Base-by-base conservation (phyloP, 2,888 invertebrate species). In the Phyto melanocephala region DNA sequence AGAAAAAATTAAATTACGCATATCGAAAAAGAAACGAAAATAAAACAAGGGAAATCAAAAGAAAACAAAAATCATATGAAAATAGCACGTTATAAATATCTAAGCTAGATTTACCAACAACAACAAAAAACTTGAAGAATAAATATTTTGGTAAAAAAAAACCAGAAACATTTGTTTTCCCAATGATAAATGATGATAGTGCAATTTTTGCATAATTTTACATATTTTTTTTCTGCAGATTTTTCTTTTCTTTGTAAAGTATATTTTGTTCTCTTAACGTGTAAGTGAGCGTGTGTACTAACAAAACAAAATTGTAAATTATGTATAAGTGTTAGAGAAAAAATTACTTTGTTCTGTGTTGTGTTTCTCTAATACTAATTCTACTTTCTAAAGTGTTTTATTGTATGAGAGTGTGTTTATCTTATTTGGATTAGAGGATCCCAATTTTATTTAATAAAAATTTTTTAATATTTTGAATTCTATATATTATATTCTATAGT, bases 181-280 rank as follows among this genome's bases (percentile, higher is more conserved):
- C 45, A 74, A 76, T 82, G 82, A 82, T 82, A 82, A 82, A 82
- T 82, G 82, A 82, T 79, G 75, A 79, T 82, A 67, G 75, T 82
- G 82, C 82, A 79, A 82, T 76, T 82, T 77, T 71, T 82, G 82
- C 79, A 82, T 82, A 79, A 82, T 71, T 79, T 82, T 75, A 20
- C 60, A 40, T 17, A 37, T 2, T 24, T 6, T 60, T 20, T 74
- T 63, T 50, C 35, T 13, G 15, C 17, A 75, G 50, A 76, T 74
- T 68, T 67, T n/a, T 60, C 13, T 33, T 28, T 24, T 52, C 56
- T 42, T 50, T 52, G 11, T 13, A 8, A n/a, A 54, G 1, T 52
- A 45, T 28, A 13, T 20, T 47, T 45, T 60, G 37, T 54, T 20
- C 42, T 58, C n/a, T n/a, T n/a, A n/a, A n/a, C n/a, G n/a, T n/a